Conservation (phyloP, 2,797 vertebrate species). For the Pseudochirops corinnae region DNA sequence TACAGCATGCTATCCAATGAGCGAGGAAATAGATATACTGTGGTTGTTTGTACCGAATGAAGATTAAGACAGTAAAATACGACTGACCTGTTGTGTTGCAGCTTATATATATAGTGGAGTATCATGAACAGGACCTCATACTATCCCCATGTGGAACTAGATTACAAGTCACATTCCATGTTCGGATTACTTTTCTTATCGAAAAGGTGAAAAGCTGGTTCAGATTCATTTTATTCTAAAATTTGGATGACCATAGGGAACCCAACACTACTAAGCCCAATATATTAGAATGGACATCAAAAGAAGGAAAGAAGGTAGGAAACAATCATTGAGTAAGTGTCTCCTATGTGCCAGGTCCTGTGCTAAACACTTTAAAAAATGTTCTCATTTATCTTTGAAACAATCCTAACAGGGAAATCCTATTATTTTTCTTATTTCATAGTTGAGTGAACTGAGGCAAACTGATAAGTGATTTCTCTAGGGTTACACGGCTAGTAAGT, state of each 20-base stretch:
- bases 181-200: conserved; percentile 55
- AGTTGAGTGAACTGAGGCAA: neutral
- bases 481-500: neutral
- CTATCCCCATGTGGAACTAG: neutral
- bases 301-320: neutral
- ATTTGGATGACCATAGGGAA: conserved; percentile 37
- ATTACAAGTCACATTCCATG: conserved; percentile 30
- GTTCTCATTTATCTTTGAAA: neutral
- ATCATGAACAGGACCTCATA: neutral
- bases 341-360: neutral
- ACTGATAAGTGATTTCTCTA: neutral
- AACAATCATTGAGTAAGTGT: neutral
- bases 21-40: conserved; percentile 13
- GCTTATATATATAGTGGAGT: conserved; percentile 9
- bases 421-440: neutral
- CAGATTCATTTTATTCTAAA: conserved; percentile 58
- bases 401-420: neutral
- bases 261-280: conserved; percentile 27
- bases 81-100: neutral
- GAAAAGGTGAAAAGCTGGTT: conserved; percentile 41
- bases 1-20: neutral
- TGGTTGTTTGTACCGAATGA: conserved; percentile 31
- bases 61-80: neutral
- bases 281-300: neutral
- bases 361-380: neutral